Evolutionary conservation across 92 coral and sea anemone species (phyloP), one percentile per base, ranked within the genome.

Genomic region (Porites lobata): DNA sequence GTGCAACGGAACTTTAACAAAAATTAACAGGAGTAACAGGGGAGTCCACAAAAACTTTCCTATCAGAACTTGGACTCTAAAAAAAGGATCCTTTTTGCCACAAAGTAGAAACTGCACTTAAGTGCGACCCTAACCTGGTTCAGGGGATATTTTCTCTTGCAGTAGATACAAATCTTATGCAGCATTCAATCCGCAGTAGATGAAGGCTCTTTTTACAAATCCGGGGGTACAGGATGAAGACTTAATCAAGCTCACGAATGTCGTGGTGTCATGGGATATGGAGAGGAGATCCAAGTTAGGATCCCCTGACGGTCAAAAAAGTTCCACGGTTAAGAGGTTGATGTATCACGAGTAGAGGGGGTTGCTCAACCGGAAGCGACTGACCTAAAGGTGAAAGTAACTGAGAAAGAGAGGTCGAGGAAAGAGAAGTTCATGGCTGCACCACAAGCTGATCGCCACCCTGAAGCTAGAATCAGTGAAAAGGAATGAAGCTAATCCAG

Each of bases 131-230:
- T 1, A 76, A 21, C 1, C 84, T 64, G 58, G 88, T 85, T 11
- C 90, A 86, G 69, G 80, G 86, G 9, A 65, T 93, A 83, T 90
- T 93, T 56, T 66, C 87, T 1, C 82, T 32, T 5, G 53, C 92
- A 24, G 87, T 91, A 12, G 96, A 94, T 38, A 91, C 96, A 5
- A 91, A 94, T 12, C 32, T 89, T 63, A 90, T 54, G 17, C 81
- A 88, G 32, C 91, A 94, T 18, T 71, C 75, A 6, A 86, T 91
- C 17, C 72, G 88, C 9, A 69, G 77, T 7, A 91, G 90, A 66
- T 9, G 84, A 4, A 77, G 95, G 13, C 92, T 87, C 13, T 72
- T 72, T 67, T 81, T 94, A 21, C 67, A 90, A 77, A 85, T 9
- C 53, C 75, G 9, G 82, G 56, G 18, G 88, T 87, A 11, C 65